A percentile compares a stretch with the other conserved stretches of the same genome.
Evolutionary conservation across 2,888 invertebrate species (phyloP).

Genomic region (Sthenelais limicola): DNA sequence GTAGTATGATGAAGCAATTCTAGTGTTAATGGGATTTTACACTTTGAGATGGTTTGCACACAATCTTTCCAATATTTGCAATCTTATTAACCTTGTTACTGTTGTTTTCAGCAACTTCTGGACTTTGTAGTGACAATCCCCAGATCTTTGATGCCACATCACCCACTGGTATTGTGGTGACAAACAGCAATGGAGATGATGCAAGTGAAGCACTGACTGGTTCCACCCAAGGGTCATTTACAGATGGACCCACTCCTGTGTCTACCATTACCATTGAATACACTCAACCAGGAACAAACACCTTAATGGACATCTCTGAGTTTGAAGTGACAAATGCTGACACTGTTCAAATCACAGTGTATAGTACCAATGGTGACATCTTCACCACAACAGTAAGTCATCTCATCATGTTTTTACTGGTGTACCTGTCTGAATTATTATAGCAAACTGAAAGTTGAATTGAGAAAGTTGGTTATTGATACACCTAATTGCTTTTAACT

Average conservation of each 20-base stretch:
- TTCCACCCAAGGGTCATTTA: slow-evolving; percentile 2
- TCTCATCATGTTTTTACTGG: too few species aligned
- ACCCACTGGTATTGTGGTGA: background rate
- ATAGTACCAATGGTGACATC: background rate
- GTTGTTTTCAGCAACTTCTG: too few species aligned
- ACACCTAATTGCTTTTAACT: background rate
- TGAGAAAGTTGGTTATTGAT: too few species aligned
- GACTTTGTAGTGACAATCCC: too few species aligned
- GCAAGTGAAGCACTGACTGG: background rate
- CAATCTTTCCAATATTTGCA: too few species aligned
- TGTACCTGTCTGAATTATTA: too few species aligned
- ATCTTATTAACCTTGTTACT: too few species aligned
- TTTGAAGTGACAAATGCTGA: slow-evolving; percentile 14
- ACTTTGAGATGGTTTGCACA: too few species aligned
- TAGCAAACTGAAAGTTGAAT: too few species aligned
- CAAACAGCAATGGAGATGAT: background rate
- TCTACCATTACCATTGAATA: background rate
- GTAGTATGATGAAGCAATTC: too few species aligned
- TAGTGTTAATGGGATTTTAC: too few species aligned
- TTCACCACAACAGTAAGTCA: background rate
- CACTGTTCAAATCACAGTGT: background rate
- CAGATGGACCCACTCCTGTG: background rate
- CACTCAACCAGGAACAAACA: slow-evolving; percentile 4
- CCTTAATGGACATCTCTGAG: slow-evolving; percentile 10
- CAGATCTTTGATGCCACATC: slow-evolving; percentile 7